phyloP scores from a whole-genome alignment of 2,888 invertebrate genomes.

The Limnephilus marmoratus region DNA sequence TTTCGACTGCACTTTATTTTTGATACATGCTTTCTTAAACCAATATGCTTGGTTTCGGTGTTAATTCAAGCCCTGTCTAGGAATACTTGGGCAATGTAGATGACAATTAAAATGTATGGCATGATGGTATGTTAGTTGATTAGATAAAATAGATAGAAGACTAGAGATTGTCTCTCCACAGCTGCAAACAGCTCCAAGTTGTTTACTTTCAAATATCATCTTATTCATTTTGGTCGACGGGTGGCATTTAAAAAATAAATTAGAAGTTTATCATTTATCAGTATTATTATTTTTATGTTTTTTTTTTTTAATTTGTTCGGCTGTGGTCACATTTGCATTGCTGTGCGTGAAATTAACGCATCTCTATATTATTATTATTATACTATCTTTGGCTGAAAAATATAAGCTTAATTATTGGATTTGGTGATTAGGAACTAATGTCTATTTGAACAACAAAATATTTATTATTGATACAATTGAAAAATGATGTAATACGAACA shows the following conservation, averaged over 20 bases:
- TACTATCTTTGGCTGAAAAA: constrained; percentile 26
- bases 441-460: not conserved
- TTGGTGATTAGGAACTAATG: constrained; percentile 9
- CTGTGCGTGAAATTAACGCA: constrained; percentile 7
- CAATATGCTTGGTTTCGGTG: too few species aligned
- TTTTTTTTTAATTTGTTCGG: constrained; percentile 16
- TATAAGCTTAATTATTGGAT: not conserved
- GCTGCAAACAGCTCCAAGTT: constrained; percentile 15
- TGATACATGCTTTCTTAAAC: too few species aligned
- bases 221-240: not conserved
- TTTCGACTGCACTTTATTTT: too few species aligned
- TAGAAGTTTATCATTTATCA: constrained; percentile 12
- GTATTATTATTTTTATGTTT: not conserved
- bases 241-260: not conserved
- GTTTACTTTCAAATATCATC: not conserved
- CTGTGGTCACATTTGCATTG: constrained; percentile 26
- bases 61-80: too few species aligned
- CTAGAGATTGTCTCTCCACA: not conserved
- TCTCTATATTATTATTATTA: not conserved
- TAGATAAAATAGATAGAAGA: not conserved
- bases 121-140: not conserved
- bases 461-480: not conserved
- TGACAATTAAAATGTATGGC: not conserved
- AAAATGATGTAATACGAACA: not conserved
- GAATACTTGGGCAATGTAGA: not conserved